A percentile compares a stretch with the other conserved stretches of the same genome.
These are phyloP conservation scores for Polypterus senegalus DNA, from an alignment of 2,113 vertebrate genomes.

Conservation along the genomic window DNA sequence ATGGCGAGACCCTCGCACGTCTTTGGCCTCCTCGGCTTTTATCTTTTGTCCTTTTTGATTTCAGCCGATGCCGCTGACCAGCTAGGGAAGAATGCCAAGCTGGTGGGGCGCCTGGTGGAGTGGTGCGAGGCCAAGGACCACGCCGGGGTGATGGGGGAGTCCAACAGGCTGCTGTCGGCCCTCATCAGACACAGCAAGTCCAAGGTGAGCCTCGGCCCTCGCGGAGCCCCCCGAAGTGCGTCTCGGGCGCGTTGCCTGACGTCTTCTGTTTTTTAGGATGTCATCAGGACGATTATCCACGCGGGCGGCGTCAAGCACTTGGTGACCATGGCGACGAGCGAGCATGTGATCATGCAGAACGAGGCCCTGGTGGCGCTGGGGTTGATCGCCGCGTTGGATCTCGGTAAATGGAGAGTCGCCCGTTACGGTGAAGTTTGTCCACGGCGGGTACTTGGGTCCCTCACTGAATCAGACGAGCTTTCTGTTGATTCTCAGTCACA, in stretches of 20 bases:
- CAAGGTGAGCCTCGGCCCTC: constrained; percentile 83
- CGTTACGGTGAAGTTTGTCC: too few species aligned
- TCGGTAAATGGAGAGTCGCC: constrained; percentile 61
- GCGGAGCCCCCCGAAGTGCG: too few species aligned
- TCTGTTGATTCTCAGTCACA: too few species aligned
- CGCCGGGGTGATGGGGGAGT: constrained; percentile 95
- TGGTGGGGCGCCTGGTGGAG: constrained; percentile 87
- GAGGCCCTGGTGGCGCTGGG: constrained; percentile 95
- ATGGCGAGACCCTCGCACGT: too few species aligned
- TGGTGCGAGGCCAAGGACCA: constrained; percentile 98
- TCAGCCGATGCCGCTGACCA: constrained; percentile 88
- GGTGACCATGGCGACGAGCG: constrained; percentile 93
- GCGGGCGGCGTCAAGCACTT: constrained; percentile 86
- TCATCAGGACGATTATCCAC: constrained; percentile 82
- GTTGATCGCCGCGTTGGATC: constrained; percentile 79
- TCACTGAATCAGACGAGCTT: too few species aligned
- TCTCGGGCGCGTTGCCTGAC: too few species aligned
- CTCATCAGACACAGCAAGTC: constrained; percentile 96
- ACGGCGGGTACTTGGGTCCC: too few species aligned
- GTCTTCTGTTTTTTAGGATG: constrained; percentile 58
- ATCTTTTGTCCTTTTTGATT: constrained; percentile 19
- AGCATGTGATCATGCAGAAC: constrained; percentile 97
- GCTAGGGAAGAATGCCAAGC: constrained; percentile 78
- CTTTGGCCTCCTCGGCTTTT: neutral
- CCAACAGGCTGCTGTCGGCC: constrained; percentile 88